Evolutionary conservation across 2,888 invertebrate genomes (phyloP).

Genomic region (Drosophila multiciliata): DNA sequence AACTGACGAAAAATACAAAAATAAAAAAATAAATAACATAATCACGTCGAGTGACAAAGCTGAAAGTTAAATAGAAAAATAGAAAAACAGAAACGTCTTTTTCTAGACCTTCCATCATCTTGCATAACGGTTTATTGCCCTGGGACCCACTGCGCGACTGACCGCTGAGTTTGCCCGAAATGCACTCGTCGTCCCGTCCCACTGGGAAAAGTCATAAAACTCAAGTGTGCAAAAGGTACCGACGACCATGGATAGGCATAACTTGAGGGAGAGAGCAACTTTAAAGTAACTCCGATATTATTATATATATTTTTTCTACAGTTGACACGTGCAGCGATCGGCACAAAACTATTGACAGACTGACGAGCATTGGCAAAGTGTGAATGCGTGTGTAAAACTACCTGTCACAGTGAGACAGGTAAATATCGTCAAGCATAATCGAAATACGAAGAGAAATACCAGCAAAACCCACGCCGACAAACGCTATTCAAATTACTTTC

Average conservation of each 20-base stretch:
- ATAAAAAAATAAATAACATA: conserved; percentile 5
- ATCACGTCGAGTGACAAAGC: conserved; percentile 45
- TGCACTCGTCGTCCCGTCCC: conserved; percentile 5
- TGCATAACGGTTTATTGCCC: conserved; percentile 58
- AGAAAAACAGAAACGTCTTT: conserved; percentile 3
- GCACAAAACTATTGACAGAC: conserved; percentile 40
- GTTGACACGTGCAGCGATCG: conserved; percentile 65
- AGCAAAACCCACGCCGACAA: conserved; percentile 51
- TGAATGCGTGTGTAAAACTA: conserved; percentile 54
- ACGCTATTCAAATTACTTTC: conserved; percentile 71
- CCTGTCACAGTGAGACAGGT: conserved; percentile 51
- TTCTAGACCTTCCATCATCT: conserved; percentile 53
- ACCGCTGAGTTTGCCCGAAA: conserved; percentile 57
- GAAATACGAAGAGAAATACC: conserved; percentile 4
- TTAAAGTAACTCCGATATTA: conserved; percentile 19
- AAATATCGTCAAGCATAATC: conserved; percentile 21
- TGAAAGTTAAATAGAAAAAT: conserved; percentile 14
- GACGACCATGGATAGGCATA: not conserved
- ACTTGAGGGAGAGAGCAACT: conserved; percentile 16
- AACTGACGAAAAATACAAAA: conserved; percentile 6
- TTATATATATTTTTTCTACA: conserved; percentile 31
- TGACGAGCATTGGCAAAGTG: conserved; percentile 49
- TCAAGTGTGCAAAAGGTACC: conserved; percentile 55
- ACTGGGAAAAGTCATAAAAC: conserved; percentile 44
- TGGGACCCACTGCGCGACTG: conserved; percentile 19